Conservation (phyloP, 1,140 invertebrate species). For the Aphaenogaster floridana region DNA sequence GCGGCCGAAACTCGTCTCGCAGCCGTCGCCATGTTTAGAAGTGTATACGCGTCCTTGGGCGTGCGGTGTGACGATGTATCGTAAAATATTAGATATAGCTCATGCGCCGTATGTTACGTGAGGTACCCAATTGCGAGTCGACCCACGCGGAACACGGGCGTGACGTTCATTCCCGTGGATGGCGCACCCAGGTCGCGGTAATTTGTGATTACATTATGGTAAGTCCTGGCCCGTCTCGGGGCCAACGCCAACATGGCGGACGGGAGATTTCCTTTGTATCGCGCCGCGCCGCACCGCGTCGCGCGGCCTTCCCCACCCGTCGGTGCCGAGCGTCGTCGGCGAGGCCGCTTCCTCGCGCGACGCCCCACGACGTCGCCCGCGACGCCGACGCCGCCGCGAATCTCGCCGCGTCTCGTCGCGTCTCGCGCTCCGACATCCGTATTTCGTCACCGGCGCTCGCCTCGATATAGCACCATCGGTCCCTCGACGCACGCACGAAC, state of each 20-base stretch:
- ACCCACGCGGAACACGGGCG: slow-evolving; percentile 81
- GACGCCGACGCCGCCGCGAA: no score
- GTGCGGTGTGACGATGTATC: slow-evolving; percentile 86
- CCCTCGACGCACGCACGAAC: background rate
- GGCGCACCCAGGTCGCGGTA: slow-evolving; percentile 85
- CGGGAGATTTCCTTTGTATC: slow-evolving; percentile 87
- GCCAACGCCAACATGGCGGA: slow-evolving; percentile 88
- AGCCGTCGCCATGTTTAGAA: slow-evolving; percentile 88
- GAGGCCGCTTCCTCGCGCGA: slow-evolving; percentile 6
- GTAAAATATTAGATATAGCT: slow-evolving; percentile 86
- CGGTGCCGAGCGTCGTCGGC: slow-evolving; percentile 37
- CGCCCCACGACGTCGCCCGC: background rate
- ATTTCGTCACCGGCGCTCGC: slow-evolving; percentile 11
- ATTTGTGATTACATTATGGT: slow-evolving; percentile 90
- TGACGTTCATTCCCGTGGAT: slow-evolving; percentile 86
- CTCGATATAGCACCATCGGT: slow-evolving; percentile 1
- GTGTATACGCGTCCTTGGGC: slow-evolving; percentile 87
- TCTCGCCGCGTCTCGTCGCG: background rate
- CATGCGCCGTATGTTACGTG: slow-evolving; percentile 86
- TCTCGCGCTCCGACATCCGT: background rate
- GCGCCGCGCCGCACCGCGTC: slow-evolving; percentile 17
- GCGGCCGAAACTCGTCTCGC: slow-evolving; percentile 75
- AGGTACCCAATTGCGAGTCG: slow-evolving; percentile 86
- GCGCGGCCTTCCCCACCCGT: slow-evolving; percentile 14
- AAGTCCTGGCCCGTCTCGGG: slow-evolving; percentile 85